Percentiles rank a stretch among this genome's conserved stretches.
Conservation (phyloP, 2,113 vertebrate species). For the Cyanocitta stelleri region DNA sequence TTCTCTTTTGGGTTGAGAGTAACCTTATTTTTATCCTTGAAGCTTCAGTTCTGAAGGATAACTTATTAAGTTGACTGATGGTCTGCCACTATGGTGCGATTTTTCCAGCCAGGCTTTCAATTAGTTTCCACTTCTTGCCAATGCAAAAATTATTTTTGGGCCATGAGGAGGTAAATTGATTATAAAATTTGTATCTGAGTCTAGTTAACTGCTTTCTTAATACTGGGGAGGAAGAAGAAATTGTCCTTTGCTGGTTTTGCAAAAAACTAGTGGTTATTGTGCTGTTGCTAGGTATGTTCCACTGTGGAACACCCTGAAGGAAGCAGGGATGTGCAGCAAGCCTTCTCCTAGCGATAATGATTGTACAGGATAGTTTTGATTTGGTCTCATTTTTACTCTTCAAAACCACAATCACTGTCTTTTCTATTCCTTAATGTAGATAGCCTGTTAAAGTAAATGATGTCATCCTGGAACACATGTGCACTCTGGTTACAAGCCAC, state of each 20-base stretch:
- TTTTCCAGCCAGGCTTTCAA: constrained; percentile 35
- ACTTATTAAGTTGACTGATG: constrained; percentile 45
- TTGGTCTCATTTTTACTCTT: background rate
- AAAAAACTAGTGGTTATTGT: background rate
- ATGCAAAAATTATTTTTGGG: constrained; percentile 22
- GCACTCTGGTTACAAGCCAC: background rate
- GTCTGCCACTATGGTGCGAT: background rate
- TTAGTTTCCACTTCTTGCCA: constrained; percentile 49
- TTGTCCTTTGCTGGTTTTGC: background rate
- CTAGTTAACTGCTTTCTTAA: background rate
- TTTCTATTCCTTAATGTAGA: background rate
- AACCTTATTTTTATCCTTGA: constrained; percentile 53
- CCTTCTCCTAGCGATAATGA: background rate
- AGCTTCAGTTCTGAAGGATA: constrained; percentile 18
- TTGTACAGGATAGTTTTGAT: background rate
- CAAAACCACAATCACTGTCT: background rate
- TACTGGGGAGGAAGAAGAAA: background rate
- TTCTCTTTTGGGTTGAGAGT: background rate
- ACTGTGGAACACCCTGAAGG: background rate
- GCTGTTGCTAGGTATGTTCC: background rate
- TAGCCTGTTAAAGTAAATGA: background rate
- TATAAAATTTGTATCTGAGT: constrained; percentile 15
- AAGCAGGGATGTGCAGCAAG: background rate
- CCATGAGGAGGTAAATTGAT: constrained; percentile 16
- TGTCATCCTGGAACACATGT: background rate